A percentile compares a stretch with the other conserved stretches of the same genome.
phyloP scores from a whole-genome alignment of 2,797 vertebrate genomes.

The Macrochelys suwanniensis region DNA sequence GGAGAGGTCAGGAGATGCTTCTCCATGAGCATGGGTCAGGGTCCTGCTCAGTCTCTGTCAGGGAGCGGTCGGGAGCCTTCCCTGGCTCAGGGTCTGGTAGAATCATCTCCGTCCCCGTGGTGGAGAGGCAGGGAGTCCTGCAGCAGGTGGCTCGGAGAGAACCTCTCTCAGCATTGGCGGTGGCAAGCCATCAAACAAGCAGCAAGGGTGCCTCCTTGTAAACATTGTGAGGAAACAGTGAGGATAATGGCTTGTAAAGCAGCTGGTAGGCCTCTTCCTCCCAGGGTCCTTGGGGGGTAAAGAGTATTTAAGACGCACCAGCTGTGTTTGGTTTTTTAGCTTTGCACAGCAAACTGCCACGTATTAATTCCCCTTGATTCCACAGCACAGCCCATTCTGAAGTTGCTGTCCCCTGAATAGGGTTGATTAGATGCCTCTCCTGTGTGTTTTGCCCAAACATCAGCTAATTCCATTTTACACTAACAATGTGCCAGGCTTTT shows the following conservation, averaged over 20 bases:
- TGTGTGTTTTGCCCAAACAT: constrained; percentile 52
- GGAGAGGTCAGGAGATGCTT: neutral
- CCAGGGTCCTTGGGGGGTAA: constrained; percentile 20
- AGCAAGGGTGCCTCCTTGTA: constrained; percentile 6
- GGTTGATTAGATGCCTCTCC: constrained; percentile 64
- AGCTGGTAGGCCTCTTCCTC: constrained; percentile 53
- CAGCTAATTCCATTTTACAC: constrained; percentile 49
- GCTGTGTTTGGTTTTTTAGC: constrained; percentile 58
- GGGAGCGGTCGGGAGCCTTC: neutral
- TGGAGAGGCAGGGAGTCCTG: neutral
- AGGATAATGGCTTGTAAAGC: constrained; percentile 41
- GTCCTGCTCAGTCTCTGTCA: fast-evolving
- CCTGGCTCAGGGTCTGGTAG: fast-evolving
- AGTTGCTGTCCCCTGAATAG: constrained; percentile 44
- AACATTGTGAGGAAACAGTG: neutral
- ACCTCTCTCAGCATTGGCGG: neutral
- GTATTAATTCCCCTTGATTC: constrained; percentile 67
- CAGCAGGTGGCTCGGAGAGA: constrained; percentile 1
- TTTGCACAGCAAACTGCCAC: constrained; percentile 24
- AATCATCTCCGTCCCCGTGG: fast-evolving
- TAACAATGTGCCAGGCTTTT: neutral
- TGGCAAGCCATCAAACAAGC: neutral
- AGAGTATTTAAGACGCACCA: constrained; percentile 20
- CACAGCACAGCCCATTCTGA: constrained; percentile 43
- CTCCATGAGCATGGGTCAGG: neutral